phyloP scores from a whole-genome alignment of 2,113 vertebrate species.

The Microtus pennsylvanicus region DNA sequence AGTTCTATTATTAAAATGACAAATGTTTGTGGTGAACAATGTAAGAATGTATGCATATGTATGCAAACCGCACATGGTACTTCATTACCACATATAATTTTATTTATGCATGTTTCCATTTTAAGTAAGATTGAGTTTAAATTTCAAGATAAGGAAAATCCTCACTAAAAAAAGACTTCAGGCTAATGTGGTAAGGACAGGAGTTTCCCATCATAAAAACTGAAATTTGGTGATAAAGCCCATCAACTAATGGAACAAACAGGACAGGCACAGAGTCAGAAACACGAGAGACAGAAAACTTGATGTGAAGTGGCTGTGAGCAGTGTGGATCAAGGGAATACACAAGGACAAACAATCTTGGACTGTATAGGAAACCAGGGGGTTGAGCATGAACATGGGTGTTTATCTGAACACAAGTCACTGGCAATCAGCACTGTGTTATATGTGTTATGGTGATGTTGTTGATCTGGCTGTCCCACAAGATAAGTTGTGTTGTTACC shows the following conservation, averaged over 20 bases:
- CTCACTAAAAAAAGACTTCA: background rate
- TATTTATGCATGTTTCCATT: background rate
- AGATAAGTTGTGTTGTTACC: background rate
- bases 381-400: too few relatives aligned
- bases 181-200: background rate
- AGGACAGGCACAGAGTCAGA: background rate
- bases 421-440: background rate
- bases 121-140: background rate
- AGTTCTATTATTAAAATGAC: background rate
- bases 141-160: background rate
- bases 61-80: background rate
- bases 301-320: background rate
- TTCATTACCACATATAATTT: background rate
- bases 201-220: background rate
- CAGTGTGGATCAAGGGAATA: background rate
- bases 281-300: background rate
- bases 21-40: background rate
- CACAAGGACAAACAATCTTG: background rate
- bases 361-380: background rate
- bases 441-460: background rate
- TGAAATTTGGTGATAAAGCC: background rate
- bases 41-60: background rate
- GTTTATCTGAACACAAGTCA: background rate
- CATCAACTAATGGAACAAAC: background rate
- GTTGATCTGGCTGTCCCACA: background rate